Evolutionary conservation across 1,140 invertebrate genomes (phyloP).

Genomic region (Mactra quadrangularis): DNA sequence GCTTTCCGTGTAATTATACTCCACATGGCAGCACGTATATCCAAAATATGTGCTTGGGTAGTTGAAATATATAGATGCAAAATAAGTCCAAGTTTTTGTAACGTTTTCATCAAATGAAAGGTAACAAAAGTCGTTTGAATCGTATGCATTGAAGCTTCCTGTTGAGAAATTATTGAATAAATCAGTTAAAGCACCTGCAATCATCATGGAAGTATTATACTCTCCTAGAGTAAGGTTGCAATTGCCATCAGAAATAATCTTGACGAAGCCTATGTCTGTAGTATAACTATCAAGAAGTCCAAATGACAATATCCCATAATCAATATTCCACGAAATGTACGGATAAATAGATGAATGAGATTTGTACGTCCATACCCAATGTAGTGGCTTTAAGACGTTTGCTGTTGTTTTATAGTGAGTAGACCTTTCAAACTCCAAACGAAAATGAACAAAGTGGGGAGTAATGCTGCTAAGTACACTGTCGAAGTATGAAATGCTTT

Average conservation of each 20-base stretch:
- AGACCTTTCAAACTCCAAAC: neutral
- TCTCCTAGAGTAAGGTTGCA: constrained; percentile 12
- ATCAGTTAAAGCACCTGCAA: neutral
- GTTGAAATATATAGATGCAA: constrained; percentile 29
- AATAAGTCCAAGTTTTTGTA: neutral
- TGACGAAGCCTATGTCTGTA: neutral
- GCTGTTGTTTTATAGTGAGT: neutral
- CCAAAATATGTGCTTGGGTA: constrained; percentile 9
- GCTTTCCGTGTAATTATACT: too few relatives aligned
- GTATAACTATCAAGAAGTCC: constrained; percentile 45
- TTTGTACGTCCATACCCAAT: constrained; percentile 40
- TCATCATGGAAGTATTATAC: neutral
- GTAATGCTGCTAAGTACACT: neutral
- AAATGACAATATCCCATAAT: constrained; percentile 37
- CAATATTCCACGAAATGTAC: constrained; percentile 32
- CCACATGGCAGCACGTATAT: constrained; percentile 13
- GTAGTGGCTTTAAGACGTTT: neutral
- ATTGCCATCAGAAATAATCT: neutral
- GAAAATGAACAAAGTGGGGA: constrained; percentile 13
- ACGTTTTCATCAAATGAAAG: neutral
- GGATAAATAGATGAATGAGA: neutral
- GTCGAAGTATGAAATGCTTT: neutral
- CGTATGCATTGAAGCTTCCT: neutral
- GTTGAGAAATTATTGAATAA: neutral
- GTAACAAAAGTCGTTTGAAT: constrained; percentile 42